Evolutionary conservation across 2,888 invertebrate species (phyloP).

Genomic region (Fabriciana adippe): DNA sequence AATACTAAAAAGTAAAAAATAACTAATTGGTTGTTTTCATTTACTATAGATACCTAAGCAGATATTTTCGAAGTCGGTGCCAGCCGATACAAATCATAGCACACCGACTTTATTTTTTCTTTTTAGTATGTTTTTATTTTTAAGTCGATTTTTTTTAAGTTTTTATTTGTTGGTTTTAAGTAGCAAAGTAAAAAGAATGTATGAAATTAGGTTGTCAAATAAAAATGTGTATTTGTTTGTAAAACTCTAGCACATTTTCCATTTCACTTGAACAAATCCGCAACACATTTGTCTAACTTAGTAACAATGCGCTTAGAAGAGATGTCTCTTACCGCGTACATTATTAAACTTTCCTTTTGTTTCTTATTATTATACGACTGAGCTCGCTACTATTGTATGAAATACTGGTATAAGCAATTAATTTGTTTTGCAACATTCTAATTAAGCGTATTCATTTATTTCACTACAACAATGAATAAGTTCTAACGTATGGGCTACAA

Average conservation of each 20-base stretch:
- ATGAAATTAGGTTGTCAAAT: not conserved
- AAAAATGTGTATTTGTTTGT: not conserved
- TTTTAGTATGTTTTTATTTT: too few relatives aligned
- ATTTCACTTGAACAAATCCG: constrained; percentile 6
- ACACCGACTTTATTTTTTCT: too few relatives aligned
- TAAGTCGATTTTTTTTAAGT: too few relatives aligned
- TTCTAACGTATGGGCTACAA: not conserved
- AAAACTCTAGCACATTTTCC: not conserved
- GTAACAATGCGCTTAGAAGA: constrained; percentile 25
- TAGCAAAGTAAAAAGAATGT: constrained; percentile 3
- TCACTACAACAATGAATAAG: constrained; percentile 4
- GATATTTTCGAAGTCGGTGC: too few relatives aligned
- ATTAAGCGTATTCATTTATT: constrained; percentile 17
- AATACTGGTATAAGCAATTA: constrained; percentile 12
- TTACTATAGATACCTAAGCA: too few relatives aligned
- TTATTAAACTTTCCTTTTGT: constrained; percentile 35
- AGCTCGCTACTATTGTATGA: constrained; percentile 15
- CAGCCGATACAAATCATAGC: too few relatives aligned
- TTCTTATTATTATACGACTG: constrained; percentile 16
- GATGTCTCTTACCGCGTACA: constrained; percentile 22
- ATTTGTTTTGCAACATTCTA: constrained; percentile 22
- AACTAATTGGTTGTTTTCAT: too few relatives aligned
- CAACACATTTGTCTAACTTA: constrained; percentile 8
- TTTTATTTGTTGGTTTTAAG: too few relatives aligned
- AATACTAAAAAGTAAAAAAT: too few relatives aligned